Conservation (phyloP, 2,888 invertebrate species). For the Celastrina argiolus region DNA sequence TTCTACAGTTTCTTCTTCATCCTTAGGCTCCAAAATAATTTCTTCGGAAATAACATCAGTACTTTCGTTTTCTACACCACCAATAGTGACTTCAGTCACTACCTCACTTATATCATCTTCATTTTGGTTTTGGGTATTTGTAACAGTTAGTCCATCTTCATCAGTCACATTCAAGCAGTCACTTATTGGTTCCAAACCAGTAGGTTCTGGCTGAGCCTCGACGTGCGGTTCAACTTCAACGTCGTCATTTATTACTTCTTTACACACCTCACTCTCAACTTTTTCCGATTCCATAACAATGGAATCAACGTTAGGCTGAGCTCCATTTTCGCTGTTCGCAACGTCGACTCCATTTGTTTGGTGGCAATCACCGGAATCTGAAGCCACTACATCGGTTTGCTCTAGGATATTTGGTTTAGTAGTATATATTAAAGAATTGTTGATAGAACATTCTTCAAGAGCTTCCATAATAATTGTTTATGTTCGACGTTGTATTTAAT, state of each 20-base stretch:
- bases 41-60: slow-evolving; percentile 33
- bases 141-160: neutral
- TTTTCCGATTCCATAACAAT: slow-evolving; percentile 23
- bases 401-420: slow-evolving; percentile 43
- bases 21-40: slow-evolving; percentile 19
- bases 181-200: neutral
- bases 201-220: neutral
- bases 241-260: neutral
- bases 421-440: slow-evolving; percentile 40
- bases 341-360: slow-evolving; percentile 59
- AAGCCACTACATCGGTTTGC: slow-evolving; percentile 39
- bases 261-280: neutral
- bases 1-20: neutral
- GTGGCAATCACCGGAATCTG: slow-evolving; percentile 50
- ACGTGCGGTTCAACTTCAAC: neutral
- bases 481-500: slow-evolving; percentile 23
- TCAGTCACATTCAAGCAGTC: neutral
- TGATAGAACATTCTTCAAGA: slow-evolving; percentile 44
- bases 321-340: slow-evolving; percentile 34
- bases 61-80: slow-evolving; percentile 29
- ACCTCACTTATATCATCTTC: slow-evolving; percentile 1
- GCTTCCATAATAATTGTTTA: slow-evolving; percentile 45
- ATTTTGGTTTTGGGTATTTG: slow-evolving; percentile 4
- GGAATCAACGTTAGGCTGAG: slow-evolving; percentile 30
- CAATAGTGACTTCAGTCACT: slow-evolving; percentile 21